These are phyloP conservation scores for Penaeus indicus DNA, from an alignment of 1,140 invertebrate genomes.

Conservation along the genomic window DNA sequence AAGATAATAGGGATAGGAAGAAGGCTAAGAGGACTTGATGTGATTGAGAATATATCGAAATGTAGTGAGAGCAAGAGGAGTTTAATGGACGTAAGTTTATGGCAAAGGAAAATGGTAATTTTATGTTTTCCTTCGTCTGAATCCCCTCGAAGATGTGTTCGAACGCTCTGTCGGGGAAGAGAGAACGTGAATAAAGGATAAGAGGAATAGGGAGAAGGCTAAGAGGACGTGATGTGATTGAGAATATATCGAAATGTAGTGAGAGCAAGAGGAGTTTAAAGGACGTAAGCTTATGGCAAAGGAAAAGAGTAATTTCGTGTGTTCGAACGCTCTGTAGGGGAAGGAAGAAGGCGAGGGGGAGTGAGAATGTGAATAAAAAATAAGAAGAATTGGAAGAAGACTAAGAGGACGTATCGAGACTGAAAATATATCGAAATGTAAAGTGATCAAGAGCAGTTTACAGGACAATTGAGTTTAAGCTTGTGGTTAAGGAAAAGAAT, in stretches of 20 bases:
- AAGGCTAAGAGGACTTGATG: neutral
- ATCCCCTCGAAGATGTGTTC: no score
- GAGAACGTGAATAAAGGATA: neutral
- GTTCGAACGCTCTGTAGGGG: no score
- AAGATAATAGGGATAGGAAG: neutral
- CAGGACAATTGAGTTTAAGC: no score
- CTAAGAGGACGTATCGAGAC: neutral
- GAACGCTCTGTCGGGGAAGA: no score
- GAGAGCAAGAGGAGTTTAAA: no score
- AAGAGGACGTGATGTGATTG: neutral
- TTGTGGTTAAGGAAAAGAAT: no score
- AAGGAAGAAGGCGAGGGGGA: neutral
- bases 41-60: neutral
- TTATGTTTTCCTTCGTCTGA: constrained; percentile 77
- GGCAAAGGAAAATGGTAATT: no score
- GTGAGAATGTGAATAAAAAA: neutral
- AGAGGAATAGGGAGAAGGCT: neutral
- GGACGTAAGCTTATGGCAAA: no score
- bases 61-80: no score
- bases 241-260: neutral
- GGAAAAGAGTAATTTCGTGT: constrained; percentile 86
- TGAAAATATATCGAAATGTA: neutral
- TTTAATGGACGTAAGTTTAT: no score
- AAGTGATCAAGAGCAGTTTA: no score
- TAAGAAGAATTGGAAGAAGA: neutral